phyloP scores from a whole-genome alignment of 2,797 vertebrate species.

The Apodemus agrarius region DNA sequence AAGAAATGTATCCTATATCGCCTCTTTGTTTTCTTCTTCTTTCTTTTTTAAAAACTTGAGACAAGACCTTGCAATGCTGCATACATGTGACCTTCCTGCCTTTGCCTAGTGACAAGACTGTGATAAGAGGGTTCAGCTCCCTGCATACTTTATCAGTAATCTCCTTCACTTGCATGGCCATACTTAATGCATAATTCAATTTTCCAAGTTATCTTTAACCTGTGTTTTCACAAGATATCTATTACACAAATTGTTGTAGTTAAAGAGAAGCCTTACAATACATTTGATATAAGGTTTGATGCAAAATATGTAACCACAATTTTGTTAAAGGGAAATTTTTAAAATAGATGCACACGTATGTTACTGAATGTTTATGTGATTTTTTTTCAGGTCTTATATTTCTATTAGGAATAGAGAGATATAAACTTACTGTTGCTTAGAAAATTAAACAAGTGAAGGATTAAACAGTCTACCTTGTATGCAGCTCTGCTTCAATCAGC shows the following conservation, averaged over 20 bases:
- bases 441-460: not conserved
- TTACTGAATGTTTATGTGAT: not conserved
- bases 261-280: not conserved
- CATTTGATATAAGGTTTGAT: not conserved
- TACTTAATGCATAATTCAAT: not conserved
- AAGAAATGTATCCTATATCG: not conserved
- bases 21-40: not conserved
- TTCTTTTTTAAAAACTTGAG: not conserved
- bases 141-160: not conserved
- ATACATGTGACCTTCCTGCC: not conserved
- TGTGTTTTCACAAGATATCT: not conserved
- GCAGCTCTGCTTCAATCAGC: constrained; percentile 31
- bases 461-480: not conserved
- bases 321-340: not conserved
- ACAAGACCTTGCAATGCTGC: not conserved
- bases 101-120: not conserved
- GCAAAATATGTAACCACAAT: not conserved
- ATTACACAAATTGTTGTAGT: not conserved
- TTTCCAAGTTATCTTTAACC: not conserved
- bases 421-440: not conserved
- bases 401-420: not conserved
- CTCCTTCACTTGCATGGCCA: not conserved
- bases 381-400: not conserved
- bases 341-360: not conserved
- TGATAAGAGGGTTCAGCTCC: not conserved